Evolutionary conservation across 2,113 vertebrate genomes (phyloP), one percentile per base, ranked within the genome.

Genomic region (Dicerorhinus sumatrensis): DNA sequence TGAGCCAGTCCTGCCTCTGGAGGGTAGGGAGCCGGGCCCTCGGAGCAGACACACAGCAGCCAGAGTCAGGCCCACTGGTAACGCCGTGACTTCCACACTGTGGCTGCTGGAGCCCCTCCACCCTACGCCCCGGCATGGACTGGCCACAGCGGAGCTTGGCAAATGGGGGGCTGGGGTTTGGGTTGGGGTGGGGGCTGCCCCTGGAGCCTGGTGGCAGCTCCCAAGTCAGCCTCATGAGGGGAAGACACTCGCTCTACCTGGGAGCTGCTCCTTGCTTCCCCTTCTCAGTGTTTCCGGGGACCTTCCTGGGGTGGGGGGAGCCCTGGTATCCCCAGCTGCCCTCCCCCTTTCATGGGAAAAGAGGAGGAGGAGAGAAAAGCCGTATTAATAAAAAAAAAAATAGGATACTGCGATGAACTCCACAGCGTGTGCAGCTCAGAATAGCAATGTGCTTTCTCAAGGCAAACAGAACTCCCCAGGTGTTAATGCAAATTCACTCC

Each of bases 401-500:
- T 90, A 91, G 92, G 94, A 51, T 33, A 23, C 94, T 93, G 97
- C 70, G 29, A 88, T 94, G 54, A 69, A 88, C 80, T 85, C 96
- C 33, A 1, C 48, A 65, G 93, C 4, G 39, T 58, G 96, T 67
- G 94, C 92, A 25, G 98, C 98, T 97, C 97, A 94, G 98, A 98
- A 98, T 98, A 98, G 98, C 96, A 98, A 98, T 96, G 97, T 29
- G 92, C 94, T 93, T 98, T 98, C 97, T 98, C 96, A 93, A 95
- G 97, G 97, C 98, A 97, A 96, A 96, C 92, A 94, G 84, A 96
- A 94, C 97, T 98, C 98, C 97, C 98, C 98, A 97, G 97, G 98
- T 98, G 98, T 97, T 92, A 91, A 98, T 98, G 98, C 97, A 98
- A 98, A 98, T 98, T 89, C 96, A 91, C 94, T 97, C 91, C 97